Evolutionary conservation across 1,140 invertebrate genomes (phyloP), one percentile per base, ranked within the genome.

Genomic region (Elymnias hypermnestra): DNA sequence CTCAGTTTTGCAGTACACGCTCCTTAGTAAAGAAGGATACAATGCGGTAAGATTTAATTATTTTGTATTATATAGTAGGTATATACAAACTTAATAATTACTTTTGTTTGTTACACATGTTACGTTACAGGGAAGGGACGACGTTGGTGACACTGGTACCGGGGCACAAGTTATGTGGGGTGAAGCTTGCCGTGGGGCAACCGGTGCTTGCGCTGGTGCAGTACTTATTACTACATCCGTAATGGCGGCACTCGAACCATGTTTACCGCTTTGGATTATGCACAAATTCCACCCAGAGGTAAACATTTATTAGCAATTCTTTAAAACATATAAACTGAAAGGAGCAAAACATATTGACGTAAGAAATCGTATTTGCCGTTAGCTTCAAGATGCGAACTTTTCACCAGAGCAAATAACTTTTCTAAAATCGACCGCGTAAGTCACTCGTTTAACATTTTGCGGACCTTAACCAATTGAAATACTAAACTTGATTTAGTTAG

Each of bases 201-300:
- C 46, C n/a, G 60, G 56, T 2, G 68, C 68, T 10, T 64, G 68
- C 50, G 74, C 89, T 9, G 91, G 91, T 17, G 89, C 91, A 3
- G 92, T 95, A 53, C 91, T 90, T 65, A 77, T 92, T 7, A 92
- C 92, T 8, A 94, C 93, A 0, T 89, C 90, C 8, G 89, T 92
- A 0, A 93, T 95, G 90, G 92, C 94, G 3, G 89, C 94, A 44
- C 70, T 94, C 18, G 94, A 95, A 74, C 91, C 93, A 0, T 94
- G 92, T 64, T 75, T 95, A 25, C 94, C 93, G 1, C 89, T 94
- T 46, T 95, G 93, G 93, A 72, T 95, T n/a, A 88, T 91, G 65
- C 87, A 88, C 17, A 89, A 89, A 23, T 89, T 94, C 19, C 88
- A 91, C 49, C 91, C 93, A 8, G 88, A 90, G 87, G 93, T 93